Evolutionary conservation across 2,113 vertebrate genomes (phyloP), one percentile per base, ranked within the genome.

Genomic region (Psilopsiagon aymara): DNA sequence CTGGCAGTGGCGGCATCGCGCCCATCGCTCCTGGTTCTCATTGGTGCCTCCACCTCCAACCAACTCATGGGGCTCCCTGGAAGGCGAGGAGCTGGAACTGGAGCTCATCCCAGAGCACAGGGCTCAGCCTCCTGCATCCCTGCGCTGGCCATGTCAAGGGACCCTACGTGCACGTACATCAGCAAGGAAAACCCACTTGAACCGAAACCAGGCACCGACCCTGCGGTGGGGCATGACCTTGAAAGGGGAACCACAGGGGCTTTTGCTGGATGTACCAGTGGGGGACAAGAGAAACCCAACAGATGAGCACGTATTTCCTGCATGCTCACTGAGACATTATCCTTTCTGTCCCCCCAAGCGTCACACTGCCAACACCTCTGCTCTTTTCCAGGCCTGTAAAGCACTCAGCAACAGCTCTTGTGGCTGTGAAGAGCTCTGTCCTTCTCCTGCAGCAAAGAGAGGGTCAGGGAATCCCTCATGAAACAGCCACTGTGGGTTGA

Each of bases 81-180:
- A 60, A 75, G 51, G 69, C 0, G 9, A 92, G 39, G 62, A 86
- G 63, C 47, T 69, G 80, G 64, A 69, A 27, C n/a, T 1, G 0
- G 69, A 39, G 68, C 52, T 37, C 51, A 37, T 5, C 52, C 59
- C 2, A 15, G 28, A 62, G 73, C 20, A 2, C 1, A 0, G 31
- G 10, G 17, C 33, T 66, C 2, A 0, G 43, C 29, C 31, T 51
- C 57, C 49, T 1, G 2, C 20, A 20, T 16, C 47, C 52, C 76
- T 4, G 63, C 12, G 31, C 62, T 46, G 51, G 4, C 33, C 16
- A 0, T 0, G 2, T 0, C 1, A 3, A 25, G 57, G 75, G 52
- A 75, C 8, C 31, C 63, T 63, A 21, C 11, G 0, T 1, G 24
- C 11, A 4, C 1, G 14, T 3, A 77, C 84, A 82, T 46, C 53